A percentile compares a stretch with the other conserved stretches of the same genome.
Conservation (phyloP, 2,113 vertebrate species). For the Cinclus mexicanus region DNA sequence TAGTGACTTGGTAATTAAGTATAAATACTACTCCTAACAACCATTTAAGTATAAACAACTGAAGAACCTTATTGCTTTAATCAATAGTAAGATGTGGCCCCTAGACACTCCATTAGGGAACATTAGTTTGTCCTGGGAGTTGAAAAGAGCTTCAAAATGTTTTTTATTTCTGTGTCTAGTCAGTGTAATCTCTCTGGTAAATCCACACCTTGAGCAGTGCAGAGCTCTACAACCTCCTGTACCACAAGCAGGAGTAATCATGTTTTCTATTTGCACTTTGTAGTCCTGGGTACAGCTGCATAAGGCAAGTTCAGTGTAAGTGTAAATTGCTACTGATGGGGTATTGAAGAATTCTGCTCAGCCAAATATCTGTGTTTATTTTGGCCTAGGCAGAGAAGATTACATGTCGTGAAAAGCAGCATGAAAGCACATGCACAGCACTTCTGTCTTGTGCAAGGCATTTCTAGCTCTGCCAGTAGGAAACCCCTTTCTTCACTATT, state of each 20-base stretch:
- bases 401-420: background rate
- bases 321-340: conserved; percentile 18
- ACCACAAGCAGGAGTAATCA: background rate
- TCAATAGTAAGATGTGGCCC: background rate
- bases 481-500: background rate
- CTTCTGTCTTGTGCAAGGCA: background rate
- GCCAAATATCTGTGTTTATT: background rate
- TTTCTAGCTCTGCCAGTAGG: background rate
- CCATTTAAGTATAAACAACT: background rate
- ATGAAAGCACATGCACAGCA: background rate
- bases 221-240: background rate
- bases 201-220: background rate
- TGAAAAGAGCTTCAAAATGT: background rate
- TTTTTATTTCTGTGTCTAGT: background rate
- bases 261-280: conserved; percentile 25
- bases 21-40: background rate
- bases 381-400: background rate
- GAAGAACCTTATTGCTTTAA: background rate
- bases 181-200: background rate
- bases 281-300: background rate
- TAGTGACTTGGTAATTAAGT: background rate
- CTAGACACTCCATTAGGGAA: background rate
- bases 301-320: background rate
- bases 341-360: background rate
- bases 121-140: background rate